Conservation (phyloP, 2,888 invertebrate species). For the Octodonta nipae region DNA sequence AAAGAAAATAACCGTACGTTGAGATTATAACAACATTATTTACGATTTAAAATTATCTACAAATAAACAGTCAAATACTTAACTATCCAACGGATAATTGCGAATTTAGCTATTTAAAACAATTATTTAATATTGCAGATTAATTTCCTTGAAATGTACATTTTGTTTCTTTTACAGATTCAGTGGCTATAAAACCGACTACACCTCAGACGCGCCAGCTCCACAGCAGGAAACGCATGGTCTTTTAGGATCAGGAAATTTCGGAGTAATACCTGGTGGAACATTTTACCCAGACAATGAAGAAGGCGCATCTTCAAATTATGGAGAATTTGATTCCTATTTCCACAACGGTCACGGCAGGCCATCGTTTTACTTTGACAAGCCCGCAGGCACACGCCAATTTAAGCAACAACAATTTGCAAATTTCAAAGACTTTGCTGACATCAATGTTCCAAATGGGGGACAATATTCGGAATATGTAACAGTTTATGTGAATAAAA, state of each 20-base stretch:
- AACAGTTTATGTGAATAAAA: conserved; percentile 69
- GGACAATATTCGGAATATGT: conserved; percentile 71
- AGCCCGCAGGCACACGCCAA: conserved; percentile 62
- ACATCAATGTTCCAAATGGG: conserved; percentile 72
- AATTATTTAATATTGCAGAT: too few relatives aligned
- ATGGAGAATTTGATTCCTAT: conserved; percentile 35
- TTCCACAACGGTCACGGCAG: conserved; percentile 61
- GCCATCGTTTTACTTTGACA: conserved; percentile 44
- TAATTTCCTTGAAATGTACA: too few relatives aligned
- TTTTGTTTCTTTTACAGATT: too few relatives aligned
- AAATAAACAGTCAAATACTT: too few relatives aligned
- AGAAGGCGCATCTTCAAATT: conserved; percentile 40
- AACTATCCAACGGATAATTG: too few relatives aligned
- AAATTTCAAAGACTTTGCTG: conserved; percentile 80
- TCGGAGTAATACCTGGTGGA: conserved; percentile 74
- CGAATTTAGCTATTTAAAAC: too few relatives aligned
- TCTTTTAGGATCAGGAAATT: conserved; percentile 69
- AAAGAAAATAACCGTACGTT: too few relatives aligned
- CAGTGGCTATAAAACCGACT: neutral
- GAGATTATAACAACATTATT: too few relatives aligned
- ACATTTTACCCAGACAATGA: conserved; percentile 70
- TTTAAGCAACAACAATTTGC: conserved; percentile 77
- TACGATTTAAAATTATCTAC: too few relatives aligned
- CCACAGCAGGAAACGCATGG: neutral
- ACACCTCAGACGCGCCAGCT: neutral